Evolutionary conservation across 2,113 vertebrate genomes (phyloP), one percentile per base, ranked within the genome.

Genomic region (Dipodomys stephensi): DNA sequence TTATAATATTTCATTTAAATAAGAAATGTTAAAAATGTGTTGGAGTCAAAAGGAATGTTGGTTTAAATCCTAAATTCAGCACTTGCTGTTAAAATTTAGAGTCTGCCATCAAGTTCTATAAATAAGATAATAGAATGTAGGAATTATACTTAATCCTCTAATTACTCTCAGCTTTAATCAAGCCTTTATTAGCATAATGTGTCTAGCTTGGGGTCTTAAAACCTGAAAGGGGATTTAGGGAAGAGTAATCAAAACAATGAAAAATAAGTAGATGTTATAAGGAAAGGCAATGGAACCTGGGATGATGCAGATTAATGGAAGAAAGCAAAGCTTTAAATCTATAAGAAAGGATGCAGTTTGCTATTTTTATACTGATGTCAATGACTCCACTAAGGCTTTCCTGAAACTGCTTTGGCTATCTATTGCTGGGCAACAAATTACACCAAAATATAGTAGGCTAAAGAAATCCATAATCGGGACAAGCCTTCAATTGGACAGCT

Each of bases 101-200:
- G 90, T 25, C 82, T 97, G 92, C 92, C 93, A 96, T 94, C 92
- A 89, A 97, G 97, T 95, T 97, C 95, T 96, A 97, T 97, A 97
- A 97, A 97, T 97, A 97, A 97, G 94, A 95, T 97, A 97, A 97
- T 96, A 97, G 96, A 97, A 97, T 97, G 95, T 97, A 97, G 86
- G 92, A 95, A 97, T 97, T 97, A 96, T 69, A 95, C 93, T 97
- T 97, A 97, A 97, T 97, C 93, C 90, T 94, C 95, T 97, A 97
- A 97, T 97, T 97, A 97, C 96, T 92, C 94, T 97, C 95, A 93
- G 90, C 95, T 97, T 97, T 96, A 97, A 97, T 97, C 94, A 97
- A 97, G 95, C 74, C 95, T 96, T 95, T 97, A 97, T 97, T 97
- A 97, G 97, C 97, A 97, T 96, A 97, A 97, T 94, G 92, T 97